Percentiles rank a stretch among this genome's conserved stretches.
phyloP scores from a whole-genome alignment of 2,888 invertebrate species.

The Pasiphila rectangulata region DNA sequence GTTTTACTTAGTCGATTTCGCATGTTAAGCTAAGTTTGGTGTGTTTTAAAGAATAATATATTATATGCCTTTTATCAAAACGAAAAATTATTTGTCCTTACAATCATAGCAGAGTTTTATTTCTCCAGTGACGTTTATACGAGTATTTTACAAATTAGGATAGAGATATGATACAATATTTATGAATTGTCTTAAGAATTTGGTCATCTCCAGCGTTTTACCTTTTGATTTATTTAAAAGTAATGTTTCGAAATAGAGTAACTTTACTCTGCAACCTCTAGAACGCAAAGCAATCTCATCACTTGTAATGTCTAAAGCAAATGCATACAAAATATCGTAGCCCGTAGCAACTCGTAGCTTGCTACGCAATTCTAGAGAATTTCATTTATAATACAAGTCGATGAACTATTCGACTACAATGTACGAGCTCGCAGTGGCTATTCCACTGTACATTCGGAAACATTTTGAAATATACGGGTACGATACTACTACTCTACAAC shows the following conservation, averaged over 20 bases:
- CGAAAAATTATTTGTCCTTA: neutral
- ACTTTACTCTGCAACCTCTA: neutral
- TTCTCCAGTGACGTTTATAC: too few species aligned
- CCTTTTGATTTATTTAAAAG: constrained; percentile 15
- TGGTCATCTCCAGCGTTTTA: too few species aligned
- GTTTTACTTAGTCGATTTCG: too few species aligned
- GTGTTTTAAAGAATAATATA: too few species aligned
- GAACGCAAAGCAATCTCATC: constrained; percentile 25
- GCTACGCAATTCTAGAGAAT: constrained; percentile 17
- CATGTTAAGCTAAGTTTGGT: too few species aligned
- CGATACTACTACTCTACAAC: too few species aligned
- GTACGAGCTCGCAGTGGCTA: constrained; percentile 2
- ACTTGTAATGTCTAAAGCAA: constrained; percentile 22
- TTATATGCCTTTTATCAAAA: neutral
- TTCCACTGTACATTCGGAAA: constrained; percentile 8
- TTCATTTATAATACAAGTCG: constrained; percentile 13
- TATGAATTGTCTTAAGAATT: too few species aligned
- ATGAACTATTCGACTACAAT: constrained; percentile 11
- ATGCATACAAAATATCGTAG: constrained; percentile 30
- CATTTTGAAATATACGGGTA: too few species aligned
- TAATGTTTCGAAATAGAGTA: constrained; percentile 8
- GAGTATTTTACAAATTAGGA: too few species aligned
- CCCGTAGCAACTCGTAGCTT: constrained; percentile 19
- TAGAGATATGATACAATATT: too few species aligned
- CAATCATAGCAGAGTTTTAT: neutral